A percentile compares a stretch with the other conserved stretches of the same genome.
Evolutionary conservation across 30 jellyfish, hydroid and myxozoan genomes (phyloP).

Genomic region (Turritopsis rubra): DNA sequence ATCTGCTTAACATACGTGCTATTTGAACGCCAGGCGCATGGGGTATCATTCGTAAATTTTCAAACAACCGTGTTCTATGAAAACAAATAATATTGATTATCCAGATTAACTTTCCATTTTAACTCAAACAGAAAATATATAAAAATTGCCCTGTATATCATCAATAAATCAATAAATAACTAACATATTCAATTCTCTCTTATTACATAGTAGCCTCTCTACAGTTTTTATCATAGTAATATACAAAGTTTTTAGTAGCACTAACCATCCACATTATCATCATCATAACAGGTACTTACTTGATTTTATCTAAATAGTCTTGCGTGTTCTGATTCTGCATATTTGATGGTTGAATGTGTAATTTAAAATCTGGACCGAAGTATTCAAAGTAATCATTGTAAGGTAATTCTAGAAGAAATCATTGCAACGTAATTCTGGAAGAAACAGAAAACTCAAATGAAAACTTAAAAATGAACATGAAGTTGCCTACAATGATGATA

Average conservation of each 20-base stretch:
- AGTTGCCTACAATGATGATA: too few relatives aligned
- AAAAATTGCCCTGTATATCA: too few relatives aligned
- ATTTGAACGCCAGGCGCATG: slow-evolving; percentile 98
- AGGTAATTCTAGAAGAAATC: slow-evolving; percentile 58
- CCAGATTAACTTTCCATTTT: neutral
- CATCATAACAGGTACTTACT: slow-evolving; percentile 38
- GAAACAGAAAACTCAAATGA: too few relatives aligned
- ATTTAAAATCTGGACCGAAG: slow-evolving; percentile 95
- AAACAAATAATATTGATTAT: neutral
- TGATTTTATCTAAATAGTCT: slow-evolving; percentile 89
- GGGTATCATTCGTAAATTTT: slow-evolving; percentile 90
- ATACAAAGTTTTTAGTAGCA: too few relatives aligned
- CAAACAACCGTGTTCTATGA: slow-evolving; percentile 69
- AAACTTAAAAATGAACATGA: too few relatives aligned
- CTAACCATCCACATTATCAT: too few relatives aligned
- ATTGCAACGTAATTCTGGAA: too few relatives aligned
- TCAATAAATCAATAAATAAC: neutral
- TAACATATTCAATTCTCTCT: neutral
- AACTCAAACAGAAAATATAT: too few relatives aligned
- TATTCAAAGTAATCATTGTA: slow-evolving; percentile 95
- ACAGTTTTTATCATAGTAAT: too few relatives aligned
- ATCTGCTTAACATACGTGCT: slow-evolving; percentile 54
- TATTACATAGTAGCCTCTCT: too few relatives aligned
- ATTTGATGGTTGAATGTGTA: slow-evolving; percentile 95
- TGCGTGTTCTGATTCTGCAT: slow-evolving; percentile 91